Conservation (phyloP, 2,888 invertebrate genomes). For the Phlogophora meticulosa region DNA sequence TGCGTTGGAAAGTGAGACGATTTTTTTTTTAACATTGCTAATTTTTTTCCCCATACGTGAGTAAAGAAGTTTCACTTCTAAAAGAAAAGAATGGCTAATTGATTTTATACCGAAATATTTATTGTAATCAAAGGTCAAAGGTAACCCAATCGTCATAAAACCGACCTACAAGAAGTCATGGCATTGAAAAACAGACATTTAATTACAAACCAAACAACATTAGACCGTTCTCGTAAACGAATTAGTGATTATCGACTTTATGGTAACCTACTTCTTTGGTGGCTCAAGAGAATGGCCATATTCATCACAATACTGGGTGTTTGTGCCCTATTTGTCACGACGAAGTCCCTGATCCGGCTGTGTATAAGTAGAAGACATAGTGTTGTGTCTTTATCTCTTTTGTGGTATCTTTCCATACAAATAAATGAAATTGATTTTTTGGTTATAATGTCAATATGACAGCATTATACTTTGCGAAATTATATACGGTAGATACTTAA, state of each 20-base stretch:
- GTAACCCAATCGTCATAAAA: conserved; percentile 33
- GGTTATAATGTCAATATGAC: too few species aligned
- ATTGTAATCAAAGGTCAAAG: too few species aligned
- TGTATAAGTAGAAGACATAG: conserved; percentile 46
- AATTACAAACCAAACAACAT: conserved; percentile 30
- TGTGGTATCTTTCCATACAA: too few species aligned
- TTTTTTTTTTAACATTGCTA: too few species aligned
- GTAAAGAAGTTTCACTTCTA: too few species aligned
- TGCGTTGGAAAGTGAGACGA: too few species aligned
- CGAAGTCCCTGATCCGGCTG: conserved; percentile 7
- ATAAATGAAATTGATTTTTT: too few species aligned
- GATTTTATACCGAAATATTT: too few species aligned
- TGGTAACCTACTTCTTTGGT: neutral
- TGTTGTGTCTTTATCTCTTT: conserved; percentile 1
- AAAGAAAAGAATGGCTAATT: too few species aligned
- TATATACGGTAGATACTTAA: too few species aligned
- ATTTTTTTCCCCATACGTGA: too few species aligned
- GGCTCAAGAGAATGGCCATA: conserved; percentile 16
- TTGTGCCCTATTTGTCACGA: conserved; percentile 45
- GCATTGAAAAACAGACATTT: conserved; percentile 25
- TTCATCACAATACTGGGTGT: conserved; percentile 30
- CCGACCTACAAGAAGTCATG: conserved; percentile 13
- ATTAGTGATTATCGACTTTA: conserved; percentile 16
- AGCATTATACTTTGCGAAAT: too few species aligned
- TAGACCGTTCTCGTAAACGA: conserved; percentile 26